Evolutionary conservation across 2,113 vertebrate species (phyloP), one percentile per base, ranked within the genome.

Genomic region (Sander vitreus): DNA sequence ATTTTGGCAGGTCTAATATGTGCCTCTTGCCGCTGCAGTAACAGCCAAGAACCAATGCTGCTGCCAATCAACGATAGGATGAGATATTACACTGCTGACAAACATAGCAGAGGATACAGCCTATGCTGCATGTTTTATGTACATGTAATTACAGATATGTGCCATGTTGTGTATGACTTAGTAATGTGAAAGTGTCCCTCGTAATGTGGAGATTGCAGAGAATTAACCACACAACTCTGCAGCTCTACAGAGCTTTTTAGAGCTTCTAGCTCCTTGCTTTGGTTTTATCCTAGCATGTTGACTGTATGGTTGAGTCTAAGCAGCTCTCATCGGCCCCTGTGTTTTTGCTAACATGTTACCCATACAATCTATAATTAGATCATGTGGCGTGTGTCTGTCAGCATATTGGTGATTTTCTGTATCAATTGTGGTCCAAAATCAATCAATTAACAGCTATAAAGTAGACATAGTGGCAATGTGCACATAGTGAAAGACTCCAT

Each of bases 1-100:
- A 88, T 89, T 76, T 76, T 80, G 71, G 81, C 89, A 70, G 77
- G 76, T 90, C 79, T 89, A 88, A 88, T 87, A 71, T 88, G 88
- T 51, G 73, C 73, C 78, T 90, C 85, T 89, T 64, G 80, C 85
- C 53, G 51, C 86, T 81, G 78, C 85, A 70, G 39, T 79, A 89
- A 88, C 80, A 83, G 87, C 80, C 89, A 88, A 84, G 76, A 81
- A 76, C 45, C 81, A 55, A n/a, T 54, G 45, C 75, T 78, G 74
- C 81, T 84, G 92, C 88, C 85, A 89, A 79, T 90, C 87, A 86
- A 43, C 66, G 74, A 89, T 65, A 63, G 73, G 65, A 84, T 84
- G 67, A 91, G 82, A 81, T 72, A 89, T 80, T 65, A 82, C 63
- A 48, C 63, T 67, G 57, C 57, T 78, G 80, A 69, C 80, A 39